A percentile compares a stretch with the other conserved stretches of the same genome.
These are phyloP conservation scores for Pyrochroa serraticornis DNA, from an alignment of 2,888 invertebrate genomes.

Conservation along the genomic window DNA sequence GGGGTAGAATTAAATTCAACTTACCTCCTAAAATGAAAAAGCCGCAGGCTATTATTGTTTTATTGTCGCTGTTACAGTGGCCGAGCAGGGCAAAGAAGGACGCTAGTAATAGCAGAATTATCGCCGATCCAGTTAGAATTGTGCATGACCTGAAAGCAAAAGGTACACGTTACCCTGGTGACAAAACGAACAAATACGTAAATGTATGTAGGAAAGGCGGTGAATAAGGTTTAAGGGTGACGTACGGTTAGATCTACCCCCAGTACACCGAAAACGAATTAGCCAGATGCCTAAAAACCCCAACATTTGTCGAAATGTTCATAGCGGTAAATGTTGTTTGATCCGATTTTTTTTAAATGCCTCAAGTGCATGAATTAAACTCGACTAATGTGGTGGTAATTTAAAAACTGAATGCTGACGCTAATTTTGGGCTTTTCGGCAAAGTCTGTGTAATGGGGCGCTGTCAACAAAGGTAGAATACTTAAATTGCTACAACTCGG, in stretches of 20 bases:
- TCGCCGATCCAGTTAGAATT: slow-evolving; percentile 63
- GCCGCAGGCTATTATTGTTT: slow-evolving; percentile 66
- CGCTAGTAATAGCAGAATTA: slow-evolving; percentile 61
- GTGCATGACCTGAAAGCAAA: slow-evolving; percentile 64
- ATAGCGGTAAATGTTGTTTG: too few species aligned
- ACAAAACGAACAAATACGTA: slow-evolving; percentile 23
- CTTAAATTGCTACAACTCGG: too few species aligned
- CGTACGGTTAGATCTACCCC: slow-evolving; percentile 1
- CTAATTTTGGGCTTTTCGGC: too few species aligned
- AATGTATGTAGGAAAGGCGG: slow-evolving; percentile 10
- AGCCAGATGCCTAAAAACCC: too few species aligned
- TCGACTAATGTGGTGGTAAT: too few species aligned
- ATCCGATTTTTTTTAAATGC: too few species aligned
- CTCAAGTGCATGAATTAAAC: too few species aligned
- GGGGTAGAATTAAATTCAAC: slow-evolving; percentile 38
- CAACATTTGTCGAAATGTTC: too few species aligned
- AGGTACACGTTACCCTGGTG: slow-evolving; percentile 26
- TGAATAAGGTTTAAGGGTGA: slow-evolving; percentile 24
- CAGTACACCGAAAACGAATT: too few species aligned
- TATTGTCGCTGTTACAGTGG: slow-evolving; percentile 67
- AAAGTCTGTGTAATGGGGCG: too few species aligned
- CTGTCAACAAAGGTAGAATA: too few species aligned
- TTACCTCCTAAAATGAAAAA: slow-evolving; percentile 67
- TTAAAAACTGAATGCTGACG: too few species aligned
- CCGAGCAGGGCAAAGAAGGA: slow-evolving; percentile 65